These are phyloP conservation scores for Ophonus ardosiacus DNA, from an alignment of 2,888 invertebrate genomes.

Conservation along the genomic window DNA sequence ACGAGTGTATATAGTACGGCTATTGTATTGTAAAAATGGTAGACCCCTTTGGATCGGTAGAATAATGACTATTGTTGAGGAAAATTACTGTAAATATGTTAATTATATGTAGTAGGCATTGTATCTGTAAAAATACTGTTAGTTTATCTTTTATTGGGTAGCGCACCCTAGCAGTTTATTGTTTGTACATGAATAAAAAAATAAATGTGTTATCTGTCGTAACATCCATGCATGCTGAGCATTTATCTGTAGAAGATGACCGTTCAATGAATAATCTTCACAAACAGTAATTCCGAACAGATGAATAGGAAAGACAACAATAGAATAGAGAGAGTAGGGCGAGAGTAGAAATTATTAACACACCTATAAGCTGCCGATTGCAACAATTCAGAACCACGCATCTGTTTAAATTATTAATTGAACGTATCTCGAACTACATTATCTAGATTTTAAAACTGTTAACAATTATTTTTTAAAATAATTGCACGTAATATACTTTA, in stretches of 20 bases:
- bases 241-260: slow-evolving; percentile 61
- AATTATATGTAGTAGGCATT: slow-evolving; percentile 51
- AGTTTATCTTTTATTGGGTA: slow-evolving; percentile 46
- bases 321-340: slow-evolving; percentile 29
- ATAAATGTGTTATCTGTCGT: slow-evolving; percentile 58
- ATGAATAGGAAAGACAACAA: slow-evolving; percentile 5
- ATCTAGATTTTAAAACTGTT: slow-evolving; percentile 60
- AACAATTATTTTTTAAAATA: slow-evolving; percentile 61
- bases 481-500: slow-evolving; percentile 64
- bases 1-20: neutral
- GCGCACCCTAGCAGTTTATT: slow-evolving; percentile 43
- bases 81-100: slow-evolving; percentile 45
- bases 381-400: neutral
- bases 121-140: slow-evolving; percentile 62
- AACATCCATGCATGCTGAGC: slow-evolving; percentile 59
- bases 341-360: slow-evolving; percentile 10
- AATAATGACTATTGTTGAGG: slow-evolving; percentile 45
- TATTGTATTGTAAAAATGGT: slow-evolving; percentile 38
- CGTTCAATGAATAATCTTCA: slow-evolving; percentile 40
- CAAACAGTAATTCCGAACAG: neutral
- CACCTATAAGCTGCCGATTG: slow-evolving; percentile 20
- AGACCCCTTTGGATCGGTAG: slow-evolving; percentile 36
- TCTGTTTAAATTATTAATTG: slow-evolving; percentile 19
- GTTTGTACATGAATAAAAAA: slow-evolving; percentile 64
- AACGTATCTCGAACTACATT: slow-evolving; percentile 48